Evolutionary conservation across 2,888 invertebrate species (phyloP).

Genomic region (Tanypteryx hageni): DNA sequence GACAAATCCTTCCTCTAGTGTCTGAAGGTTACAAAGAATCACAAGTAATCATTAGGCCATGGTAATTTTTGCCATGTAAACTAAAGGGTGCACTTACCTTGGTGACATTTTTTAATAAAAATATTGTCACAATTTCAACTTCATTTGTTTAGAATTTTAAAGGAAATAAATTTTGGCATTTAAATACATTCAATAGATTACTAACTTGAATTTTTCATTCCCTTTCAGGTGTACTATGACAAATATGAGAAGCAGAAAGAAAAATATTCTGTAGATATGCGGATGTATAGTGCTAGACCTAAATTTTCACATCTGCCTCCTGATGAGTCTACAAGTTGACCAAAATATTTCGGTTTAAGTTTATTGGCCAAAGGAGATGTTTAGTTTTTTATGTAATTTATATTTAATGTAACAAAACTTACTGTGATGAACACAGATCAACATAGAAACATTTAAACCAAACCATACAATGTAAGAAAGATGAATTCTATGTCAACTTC

Average conservation of each 20-base stretch:
- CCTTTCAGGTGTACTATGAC: conserved; percentile 84
- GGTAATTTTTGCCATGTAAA: neutral
- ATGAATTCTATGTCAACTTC: neutral
- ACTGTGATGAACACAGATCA: neutral
- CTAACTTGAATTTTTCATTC: conserved; percentile 57
- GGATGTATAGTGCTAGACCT: conserved; percentile 75
- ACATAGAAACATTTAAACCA: conserved; percentile 14
- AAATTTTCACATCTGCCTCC: conserved; percentile 70
- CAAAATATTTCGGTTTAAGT: neutral
- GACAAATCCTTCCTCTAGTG: too few species aligned
- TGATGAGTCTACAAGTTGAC: conserved; percentile 57
- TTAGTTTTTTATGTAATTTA: conserved; percentile 25
- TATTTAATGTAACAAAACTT: conserved; percentile 34
- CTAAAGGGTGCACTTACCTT: too few species aligned
- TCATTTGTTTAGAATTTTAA: too few species aligned
- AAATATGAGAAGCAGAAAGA: conserved; percentile 86
- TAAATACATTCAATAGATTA: too few species aligned
- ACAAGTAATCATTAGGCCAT: too few species aligned
- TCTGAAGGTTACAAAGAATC: too few species aligned
- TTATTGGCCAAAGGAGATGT: neutral
- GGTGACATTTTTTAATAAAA: neutral
- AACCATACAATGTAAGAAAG: neutral
- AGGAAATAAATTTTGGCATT: too few species aligned
- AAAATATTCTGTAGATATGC: conserved; percentile 87
- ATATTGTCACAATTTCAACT: neutral